Conservation (phyloP, 2,797 vertebrate genomes). For the Hafferia zeledoni region DNA sequence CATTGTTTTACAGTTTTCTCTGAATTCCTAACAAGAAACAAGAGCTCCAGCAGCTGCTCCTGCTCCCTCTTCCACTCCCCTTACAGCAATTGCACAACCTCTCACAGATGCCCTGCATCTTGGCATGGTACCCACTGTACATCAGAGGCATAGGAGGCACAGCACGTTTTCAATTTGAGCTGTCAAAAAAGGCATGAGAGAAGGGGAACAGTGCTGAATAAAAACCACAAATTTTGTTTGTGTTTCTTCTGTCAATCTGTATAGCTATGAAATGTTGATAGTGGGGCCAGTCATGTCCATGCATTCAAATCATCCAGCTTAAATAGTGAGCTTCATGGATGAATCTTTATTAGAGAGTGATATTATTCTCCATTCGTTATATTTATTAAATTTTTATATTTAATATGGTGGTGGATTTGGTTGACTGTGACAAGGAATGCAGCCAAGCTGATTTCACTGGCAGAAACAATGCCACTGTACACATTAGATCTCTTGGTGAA, state of each 20-base stretch:
- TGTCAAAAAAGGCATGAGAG: not conserved
- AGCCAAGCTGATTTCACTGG: not conserved
- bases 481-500: not conserved
- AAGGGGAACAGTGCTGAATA: not conserved
- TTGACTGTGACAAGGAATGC: not conserved
- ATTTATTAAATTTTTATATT: not conserved
- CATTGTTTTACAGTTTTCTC: not conserved
- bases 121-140: not conserved
- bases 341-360: not conserved
- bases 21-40: not conserved
- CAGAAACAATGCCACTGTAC: not conserved
- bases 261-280: not conserved
- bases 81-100: not conserved
- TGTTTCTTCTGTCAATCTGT: not conserved
- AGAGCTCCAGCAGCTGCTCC: not conserved
- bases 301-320: not conserved
- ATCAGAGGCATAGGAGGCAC: not conserved
- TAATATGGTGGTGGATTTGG: not conserved
- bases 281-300: not conserved
- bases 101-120: not conserved
- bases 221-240: not conserved
- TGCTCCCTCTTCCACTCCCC: not conserved
- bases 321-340: not conserved
- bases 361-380: not conserved
- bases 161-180: slow-evolving; percentile 28